Evolutionary conservation across 2,888 invertebrate genomes (phyloP).

Genomic region (Blastobasis adustella): DNA sequence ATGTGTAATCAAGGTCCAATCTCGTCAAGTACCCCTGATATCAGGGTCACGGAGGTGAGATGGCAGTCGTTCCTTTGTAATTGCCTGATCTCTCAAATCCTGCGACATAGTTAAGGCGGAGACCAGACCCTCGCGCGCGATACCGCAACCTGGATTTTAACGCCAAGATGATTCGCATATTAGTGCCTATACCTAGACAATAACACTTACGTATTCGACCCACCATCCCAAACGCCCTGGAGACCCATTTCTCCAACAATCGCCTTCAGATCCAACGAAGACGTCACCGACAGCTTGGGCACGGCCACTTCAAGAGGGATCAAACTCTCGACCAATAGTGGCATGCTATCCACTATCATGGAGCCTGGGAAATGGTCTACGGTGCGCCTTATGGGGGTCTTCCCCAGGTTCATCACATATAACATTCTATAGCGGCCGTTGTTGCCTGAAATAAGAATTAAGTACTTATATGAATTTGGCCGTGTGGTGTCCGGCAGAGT

Average conservation of each 20-base stretch:
- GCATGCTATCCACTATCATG: constrained; percentile 19
- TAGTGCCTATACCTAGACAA: background rate
- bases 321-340: constrained; percentile 19
- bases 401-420: constrained; percentile 19
- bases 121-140: no score
- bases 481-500: no score
- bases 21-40: no score
- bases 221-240: constrained; percentile 21
- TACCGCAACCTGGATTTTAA: no score
- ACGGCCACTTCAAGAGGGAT: constrained; percentile 28
- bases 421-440: constrained; percentile 27
- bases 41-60: no score
- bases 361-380: constrained; percentile 19
- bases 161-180: no score
- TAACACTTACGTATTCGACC: constrained; percentile 22
- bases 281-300: constrained; percentile 23
- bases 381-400: constrained; percentile 9
- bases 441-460: constrained; percentile 2
- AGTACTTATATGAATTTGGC: no score
- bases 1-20: no score
- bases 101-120: no score
- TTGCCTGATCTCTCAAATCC: background rate
- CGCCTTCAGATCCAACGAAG: constrained; percentile 21
- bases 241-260: constrained; percentile 23
- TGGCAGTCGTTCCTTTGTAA: no score